Percentiles rank a stretch among this genome's conserved stretches.
Evolutionary conservation across 2,888 invertebrate species (phyloP).

Genomic region (Peribatodes rhomboidaria): DNA sequence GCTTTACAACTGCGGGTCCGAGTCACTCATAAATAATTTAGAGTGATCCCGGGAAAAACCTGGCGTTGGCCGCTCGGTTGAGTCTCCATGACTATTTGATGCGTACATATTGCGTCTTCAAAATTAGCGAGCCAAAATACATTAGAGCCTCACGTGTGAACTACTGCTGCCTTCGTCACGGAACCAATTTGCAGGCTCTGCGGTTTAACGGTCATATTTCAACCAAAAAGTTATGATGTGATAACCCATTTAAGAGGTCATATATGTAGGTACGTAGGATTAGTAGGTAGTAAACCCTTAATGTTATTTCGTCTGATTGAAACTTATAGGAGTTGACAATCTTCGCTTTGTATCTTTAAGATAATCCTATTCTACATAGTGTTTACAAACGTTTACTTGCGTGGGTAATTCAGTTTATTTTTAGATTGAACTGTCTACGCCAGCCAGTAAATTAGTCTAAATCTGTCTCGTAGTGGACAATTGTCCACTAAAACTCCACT

Average conservation of each 20-base stretch:
- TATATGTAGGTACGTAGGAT: no score
- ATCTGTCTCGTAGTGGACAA: no score
- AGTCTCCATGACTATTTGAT: slow-evolving; percentile 76
- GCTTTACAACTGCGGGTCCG: slow-evolving; percentile 70
- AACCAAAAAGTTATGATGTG: neutral
- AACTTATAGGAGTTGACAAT: no score
- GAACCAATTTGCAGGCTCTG: neutral
- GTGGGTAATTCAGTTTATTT: no score
- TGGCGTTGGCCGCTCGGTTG: slow-evolving; percentile 73
- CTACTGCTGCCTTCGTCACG: slow-evolving; percentile 21
- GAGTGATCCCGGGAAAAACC: slow-evolving; percentile 81
- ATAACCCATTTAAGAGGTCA: neutral
- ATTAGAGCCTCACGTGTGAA: slow-evolving; percentile 44
- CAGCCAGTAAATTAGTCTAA: no score
- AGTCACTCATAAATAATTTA: slow-evolving; percentile 85
- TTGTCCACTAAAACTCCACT: no score
- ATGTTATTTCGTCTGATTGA: no score
- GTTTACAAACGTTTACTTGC: no score
- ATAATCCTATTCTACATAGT: no score
- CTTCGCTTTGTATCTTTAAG: no score
- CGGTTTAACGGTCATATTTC: slow-evolving; percentile 1
- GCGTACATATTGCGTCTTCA: slow-evolving; percentile 68
- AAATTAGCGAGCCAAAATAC: slow-evolving; percentile 64
- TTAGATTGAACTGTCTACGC: no score
- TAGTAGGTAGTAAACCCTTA: no score